Evolutionary conservation across 2,888 invertebrate species (phyloP), one percentile per base, ranked within the genome.

Genomic region (Quadroppia sp.): DNA sequence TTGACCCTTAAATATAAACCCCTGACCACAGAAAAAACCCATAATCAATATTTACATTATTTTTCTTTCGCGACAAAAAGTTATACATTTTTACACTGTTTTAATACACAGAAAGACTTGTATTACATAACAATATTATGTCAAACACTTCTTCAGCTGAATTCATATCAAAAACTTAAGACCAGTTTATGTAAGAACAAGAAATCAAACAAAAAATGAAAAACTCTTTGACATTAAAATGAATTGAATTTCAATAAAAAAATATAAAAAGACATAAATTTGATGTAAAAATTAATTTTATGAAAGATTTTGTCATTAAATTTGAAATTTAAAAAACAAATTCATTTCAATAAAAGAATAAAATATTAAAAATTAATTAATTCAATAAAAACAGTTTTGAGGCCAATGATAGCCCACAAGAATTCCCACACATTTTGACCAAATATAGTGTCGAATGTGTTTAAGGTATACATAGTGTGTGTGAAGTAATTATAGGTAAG

Each of bases 371-470:
- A 45, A 15, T 45, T 45, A 45, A 11, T 15, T 17, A 11, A 45
- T 17, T n/a, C n/a, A n/a, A n/a, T n/a, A n/a, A n/a, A n/a, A 48
- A 48, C 20, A 48, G 30, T 28, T 56, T 30, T 28, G 56, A 28
- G 56, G 28, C 15, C 28, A 56, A 13, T 56, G 28, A 56, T 56
- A 56, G 56, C 56, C 56, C 56, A 56, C 56, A 56, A 56, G 28
- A 56, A 56, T 30, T 56, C 56, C 56, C 56, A 56, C 56, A 30
- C 56, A 56, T 56, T 56, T 20, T 56, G 25, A 13, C 56, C 56
- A 56, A 56, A 56, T 56, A 56, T 23, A 56, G 56, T 13, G 11
- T 13, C 6, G 15, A 45, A 45, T 11, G 17, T 15, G 45, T 45
- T 17, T 13, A 17, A 45, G 15, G 6, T 45, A 2, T 45, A 17